Percentiles rank a stretch among this genome's conserved stretches.
These are phyloP conservation scores for Saccostrea glomerata DNA, from an alignment of 1,140 invertebrate genomes.

Conservation along the genomic window DNA sequence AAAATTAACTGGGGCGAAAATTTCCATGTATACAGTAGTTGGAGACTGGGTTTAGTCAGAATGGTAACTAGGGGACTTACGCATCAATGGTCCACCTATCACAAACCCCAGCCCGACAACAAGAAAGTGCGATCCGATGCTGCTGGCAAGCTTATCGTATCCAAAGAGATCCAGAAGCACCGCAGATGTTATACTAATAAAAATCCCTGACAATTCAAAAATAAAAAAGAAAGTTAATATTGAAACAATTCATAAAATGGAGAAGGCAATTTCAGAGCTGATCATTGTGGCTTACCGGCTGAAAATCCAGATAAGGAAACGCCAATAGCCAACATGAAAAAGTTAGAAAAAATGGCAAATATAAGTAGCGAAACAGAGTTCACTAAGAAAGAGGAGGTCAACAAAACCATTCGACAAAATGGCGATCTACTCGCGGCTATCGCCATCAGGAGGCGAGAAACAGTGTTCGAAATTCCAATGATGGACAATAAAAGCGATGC, in stretches of 20 bases:
- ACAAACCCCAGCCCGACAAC: not conserved
- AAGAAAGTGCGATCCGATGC: not conserved
- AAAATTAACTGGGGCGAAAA: too few relatives aligned
- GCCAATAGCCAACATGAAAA: not conserved
- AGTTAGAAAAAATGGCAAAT: slow-evolving; percentile 1
- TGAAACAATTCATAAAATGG: not conserved
- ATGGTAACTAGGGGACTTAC: not conserved
- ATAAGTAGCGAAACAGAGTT: not conserved
- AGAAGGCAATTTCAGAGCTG: not conserved
- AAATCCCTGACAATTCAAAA: not conserved
- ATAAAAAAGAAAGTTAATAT: not conserved
- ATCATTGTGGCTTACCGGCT: not conserved
- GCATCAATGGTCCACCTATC: not conserved
- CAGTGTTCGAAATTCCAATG: not conserved
- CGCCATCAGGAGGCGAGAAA: not conserved
- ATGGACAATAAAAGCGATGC: not conserved
- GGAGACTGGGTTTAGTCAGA: too few relatives aligned
- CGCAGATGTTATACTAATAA: not conserved
- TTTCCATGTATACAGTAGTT: too few relatives aligned
- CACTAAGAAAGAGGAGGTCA: not conserved
- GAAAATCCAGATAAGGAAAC: not conserved
- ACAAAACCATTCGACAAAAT: not conserved
- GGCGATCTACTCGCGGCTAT: not conserved
- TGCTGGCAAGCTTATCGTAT: not conserved
- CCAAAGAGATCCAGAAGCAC: not conserved